A percentile compares a stretch with the other conserved stretches of the same genome.
These are phyloP conservation scores for Lacerta bilineata DNA, from an alignment of 2,797 vertebrate species.

Conservation along the genomic window DNA sequence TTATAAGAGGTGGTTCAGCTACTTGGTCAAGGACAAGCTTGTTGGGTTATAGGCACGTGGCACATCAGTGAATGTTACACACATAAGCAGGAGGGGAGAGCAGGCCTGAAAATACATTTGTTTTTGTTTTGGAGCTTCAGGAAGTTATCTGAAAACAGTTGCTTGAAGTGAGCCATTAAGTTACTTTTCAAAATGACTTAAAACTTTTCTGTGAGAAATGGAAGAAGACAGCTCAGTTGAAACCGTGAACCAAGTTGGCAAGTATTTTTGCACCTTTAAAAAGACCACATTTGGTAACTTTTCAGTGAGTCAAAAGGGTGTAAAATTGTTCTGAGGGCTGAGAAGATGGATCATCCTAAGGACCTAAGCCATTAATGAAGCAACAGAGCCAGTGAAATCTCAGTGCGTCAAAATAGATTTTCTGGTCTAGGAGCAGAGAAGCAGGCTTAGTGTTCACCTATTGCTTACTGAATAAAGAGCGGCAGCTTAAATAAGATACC, in stretches of 20 bases:
- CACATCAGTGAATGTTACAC: background rate
- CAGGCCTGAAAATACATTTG: constrained; percentile 29
- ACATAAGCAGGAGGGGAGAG: background rate
- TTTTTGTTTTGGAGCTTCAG: background rate
- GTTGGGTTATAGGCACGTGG: constrained; percentile 2
- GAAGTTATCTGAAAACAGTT: constrained; percentile 12
- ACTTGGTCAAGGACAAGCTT: rapidly evolving
- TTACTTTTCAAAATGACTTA: constrained; percentile 32
- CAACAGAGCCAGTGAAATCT: background rate
- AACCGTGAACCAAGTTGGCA: background rate
- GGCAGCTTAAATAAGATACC: background rate
- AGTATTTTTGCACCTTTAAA: background rate
- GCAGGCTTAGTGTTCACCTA: background rate
- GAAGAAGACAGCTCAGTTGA: background rate
- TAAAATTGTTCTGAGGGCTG: background rate
- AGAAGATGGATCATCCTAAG: background rate
- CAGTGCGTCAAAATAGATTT: background rate
- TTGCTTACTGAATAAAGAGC: background rate
- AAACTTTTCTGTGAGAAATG: background rate
- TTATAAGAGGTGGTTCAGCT: background rate
- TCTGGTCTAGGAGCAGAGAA: background rate
- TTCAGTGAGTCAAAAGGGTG: background rate
- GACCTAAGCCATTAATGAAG: background rate
- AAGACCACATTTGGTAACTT: background rate
- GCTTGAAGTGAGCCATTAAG: background rate